Conservation (phyloP, 1,140 invertebrate genomes). For the Aleiodes sp. region DNA sequence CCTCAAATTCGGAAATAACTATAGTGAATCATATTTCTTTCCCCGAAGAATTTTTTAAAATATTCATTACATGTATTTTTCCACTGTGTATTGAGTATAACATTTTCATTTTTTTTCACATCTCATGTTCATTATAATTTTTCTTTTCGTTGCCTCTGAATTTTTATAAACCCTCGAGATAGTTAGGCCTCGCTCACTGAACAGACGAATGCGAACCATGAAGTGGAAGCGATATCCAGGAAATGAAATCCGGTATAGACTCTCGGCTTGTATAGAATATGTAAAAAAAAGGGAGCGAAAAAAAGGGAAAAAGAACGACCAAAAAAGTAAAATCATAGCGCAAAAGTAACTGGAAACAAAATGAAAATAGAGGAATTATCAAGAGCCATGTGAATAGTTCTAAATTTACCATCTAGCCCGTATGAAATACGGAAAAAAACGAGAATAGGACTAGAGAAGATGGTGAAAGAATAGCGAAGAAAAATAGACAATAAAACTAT, state of each 20-base stretch:
- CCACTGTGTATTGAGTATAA: no score
- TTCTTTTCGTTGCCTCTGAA: neutral
- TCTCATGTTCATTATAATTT: neutral
- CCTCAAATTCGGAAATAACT: no score
- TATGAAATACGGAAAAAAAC: neutral
- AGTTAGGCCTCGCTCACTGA: neutral
- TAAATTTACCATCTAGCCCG: neutral
- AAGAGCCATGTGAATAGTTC: neutral
- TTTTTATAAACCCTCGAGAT: neutral
- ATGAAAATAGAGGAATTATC: neutral
- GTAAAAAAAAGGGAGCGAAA: no score
- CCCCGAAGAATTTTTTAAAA: neutral
- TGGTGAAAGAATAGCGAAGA: neutral
- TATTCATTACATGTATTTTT: no score
- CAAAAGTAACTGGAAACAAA: neutral
- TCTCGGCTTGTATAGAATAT: no score
- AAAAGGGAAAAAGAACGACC: no score
- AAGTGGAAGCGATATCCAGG: neutral
- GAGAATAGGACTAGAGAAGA: neutral
- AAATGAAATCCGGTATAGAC: neutral
- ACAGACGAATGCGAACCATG: neutral
- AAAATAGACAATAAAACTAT: no score
- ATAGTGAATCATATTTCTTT: no score
- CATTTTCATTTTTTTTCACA: neutral
- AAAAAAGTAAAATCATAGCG: no score